A percentile compares a stretch with the other conserved stretches of the same genome.
Evolutionary conservation across 2,113 vertebrate genomes (phyloP).

Genomic region (Tachysurus fulvidraco): DNA sequence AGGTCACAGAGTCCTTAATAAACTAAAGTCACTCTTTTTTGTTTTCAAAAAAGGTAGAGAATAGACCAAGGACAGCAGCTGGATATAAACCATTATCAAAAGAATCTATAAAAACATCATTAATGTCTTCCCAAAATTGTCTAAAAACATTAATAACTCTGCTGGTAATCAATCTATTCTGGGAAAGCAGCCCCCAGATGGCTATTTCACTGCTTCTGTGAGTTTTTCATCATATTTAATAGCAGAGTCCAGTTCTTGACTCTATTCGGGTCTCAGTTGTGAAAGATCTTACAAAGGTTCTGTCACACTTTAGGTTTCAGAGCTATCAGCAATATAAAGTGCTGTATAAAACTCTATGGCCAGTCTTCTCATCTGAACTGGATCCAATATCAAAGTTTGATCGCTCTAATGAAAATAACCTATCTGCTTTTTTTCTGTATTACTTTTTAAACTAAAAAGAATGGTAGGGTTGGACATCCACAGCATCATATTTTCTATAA

Average conservation of each 20-base stretch:
- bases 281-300: background rate
- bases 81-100: background rate
- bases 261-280: background rate
- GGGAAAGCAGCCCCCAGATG: background rate
- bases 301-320: background rate
- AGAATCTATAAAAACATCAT: background rate
- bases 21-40: too few relatives aligned
- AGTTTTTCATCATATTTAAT: background rate
- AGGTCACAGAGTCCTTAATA: background rate
- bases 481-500: background rate
- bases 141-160: background rate
- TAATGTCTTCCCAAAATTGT: background rate
- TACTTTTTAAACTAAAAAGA: background rate
- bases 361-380: background rate
- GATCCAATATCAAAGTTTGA: background rate
- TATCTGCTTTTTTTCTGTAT: background rate
- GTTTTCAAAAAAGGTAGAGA: background rate
- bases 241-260: background rate
- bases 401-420: background rate
- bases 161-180: background rate
- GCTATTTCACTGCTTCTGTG: background rate
- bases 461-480: too few relatives aligned
- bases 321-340: background rate
- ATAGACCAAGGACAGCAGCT: background rate
- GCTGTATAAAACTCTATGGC: background rate